Conservation (phyloP, 2,113 vertebrate genomes). For the Chaenogobius annularis region DNA sequence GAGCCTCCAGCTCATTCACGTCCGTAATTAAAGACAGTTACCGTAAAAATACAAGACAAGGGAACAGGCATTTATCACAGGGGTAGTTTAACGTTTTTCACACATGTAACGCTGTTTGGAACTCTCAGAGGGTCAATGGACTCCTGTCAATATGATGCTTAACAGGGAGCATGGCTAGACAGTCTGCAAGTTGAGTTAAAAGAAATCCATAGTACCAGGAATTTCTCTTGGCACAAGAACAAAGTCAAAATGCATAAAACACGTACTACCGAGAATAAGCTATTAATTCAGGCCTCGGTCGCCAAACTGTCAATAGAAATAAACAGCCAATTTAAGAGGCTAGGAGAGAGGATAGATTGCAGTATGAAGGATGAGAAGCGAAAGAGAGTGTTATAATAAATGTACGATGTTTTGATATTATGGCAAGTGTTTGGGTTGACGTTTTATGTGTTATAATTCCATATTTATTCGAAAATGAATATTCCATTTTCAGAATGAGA, state of each 20-base stretch:
- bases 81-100: not conserved
- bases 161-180: not conserved
- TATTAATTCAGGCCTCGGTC: not conserved
- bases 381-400: no score
- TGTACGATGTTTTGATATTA: no score
- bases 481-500: no score
- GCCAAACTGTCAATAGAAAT: not conserved
- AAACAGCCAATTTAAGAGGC: not conserved
- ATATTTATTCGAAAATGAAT: no score
- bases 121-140: not conserved
- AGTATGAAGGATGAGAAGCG: not conserved
- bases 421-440: no score
- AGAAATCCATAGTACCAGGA: conserved; percentile 1
- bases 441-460: no score
- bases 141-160: not conserved
- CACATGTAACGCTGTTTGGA: not conserved
- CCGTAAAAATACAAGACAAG: conserved; percentile 8
- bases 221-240: not conserved
- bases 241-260: not conserved
- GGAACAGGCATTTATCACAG: not conserved
- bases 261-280: not conserved
- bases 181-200: not conserved
- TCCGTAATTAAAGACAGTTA: conserved; percentile 28
- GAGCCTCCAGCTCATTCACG: conserved; percentile 19
- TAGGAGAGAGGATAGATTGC: not conserved